Conservation (phyloP, 2,797 vertebrate species). For the Phaenicophaeus curvirostris region DNA sequence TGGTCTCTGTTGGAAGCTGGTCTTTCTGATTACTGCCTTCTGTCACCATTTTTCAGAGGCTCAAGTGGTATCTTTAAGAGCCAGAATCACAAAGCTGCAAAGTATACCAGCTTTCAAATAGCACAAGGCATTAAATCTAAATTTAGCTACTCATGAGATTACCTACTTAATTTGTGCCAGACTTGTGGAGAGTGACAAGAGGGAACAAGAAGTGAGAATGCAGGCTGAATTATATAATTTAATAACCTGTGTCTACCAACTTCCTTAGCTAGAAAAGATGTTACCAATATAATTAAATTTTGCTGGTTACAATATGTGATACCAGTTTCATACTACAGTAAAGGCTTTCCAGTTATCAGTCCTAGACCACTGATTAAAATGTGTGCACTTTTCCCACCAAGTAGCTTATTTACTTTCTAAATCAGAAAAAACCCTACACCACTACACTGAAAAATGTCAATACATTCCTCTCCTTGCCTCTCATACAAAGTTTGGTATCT, state of each 20-base stretch:
- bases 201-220: not conserved
- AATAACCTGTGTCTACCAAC: not conserved
- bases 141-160: conserved; percentile 51
- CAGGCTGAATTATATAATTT: not conserved
- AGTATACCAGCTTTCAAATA: conserved; percentile 49
- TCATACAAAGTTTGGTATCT: not conserved
- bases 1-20: not conserved
- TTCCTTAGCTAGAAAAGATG: not conserved
- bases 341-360: not conserved
- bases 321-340: not conserved
- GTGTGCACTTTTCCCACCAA: not conserved
- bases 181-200: not conserved
- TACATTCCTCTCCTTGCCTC: not conserved
- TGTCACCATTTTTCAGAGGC: not conserved
- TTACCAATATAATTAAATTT: not conserved
- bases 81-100: not conserved
- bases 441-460: not conserved
- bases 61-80: not conserved
- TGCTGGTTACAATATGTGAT: too few relatives aligned
- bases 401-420: not conserved
- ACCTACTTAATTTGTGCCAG: conserved; percentile 35
- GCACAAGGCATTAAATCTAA: conserved; percentile 41
- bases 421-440: rapidly evolving
- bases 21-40: not conserved
- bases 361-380: not conserved